These are phyloP conservation scores for Alfaro cultratus DNA, from an alignment of 2,797 vertebrate species.

Conservation along the genomic window DNA sequence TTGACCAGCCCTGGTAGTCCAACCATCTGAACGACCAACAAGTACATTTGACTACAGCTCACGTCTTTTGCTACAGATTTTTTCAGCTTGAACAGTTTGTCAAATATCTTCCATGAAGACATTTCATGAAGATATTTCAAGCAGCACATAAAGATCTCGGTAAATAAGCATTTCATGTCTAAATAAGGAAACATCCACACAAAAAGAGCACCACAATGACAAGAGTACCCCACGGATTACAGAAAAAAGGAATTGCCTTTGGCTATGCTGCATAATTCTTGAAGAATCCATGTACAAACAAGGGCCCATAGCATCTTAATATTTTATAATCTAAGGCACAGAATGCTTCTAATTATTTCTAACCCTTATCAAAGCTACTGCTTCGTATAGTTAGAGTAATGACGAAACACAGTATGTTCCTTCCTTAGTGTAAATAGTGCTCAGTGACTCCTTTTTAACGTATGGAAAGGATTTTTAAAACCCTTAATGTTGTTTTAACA, in stretches of 20 bases:
- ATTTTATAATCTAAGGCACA: slow-evolving; percentile 52
- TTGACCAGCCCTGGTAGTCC: not conserved
- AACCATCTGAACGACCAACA: not conserved
- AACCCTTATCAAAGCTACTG: slow-evolving; percentile 26
- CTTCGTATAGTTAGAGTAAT: slow-evolving; percentile 40
- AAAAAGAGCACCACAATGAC: slow-evolving; percentile 18
- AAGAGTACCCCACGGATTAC: slow-evolving; percentile 19
- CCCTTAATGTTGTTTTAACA: slow-evolving; percentile 53
- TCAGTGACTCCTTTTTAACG: slow-evolving; percentile 56
- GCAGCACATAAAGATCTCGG: slow-evolving; percentile 22
- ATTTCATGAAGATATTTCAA: slow-evolving; percentile 3
- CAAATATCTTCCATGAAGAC: not conserved
- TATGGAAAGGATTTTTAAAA: slow-evolving; percentile 63
- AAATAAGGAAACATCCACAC: slow-evolving; percentile 19
- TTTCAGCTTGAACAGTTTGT: not conserved
- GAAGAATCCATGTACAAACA: slow-evolving; percentile 20
- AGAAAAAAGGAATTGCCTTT: slow-evolving; percentile 23
- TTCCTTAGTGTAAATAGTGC: slow-evolving; percentile 44
- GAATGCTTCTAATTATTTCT: slow-evolving; percentile 43
- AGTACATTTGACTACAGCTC: not conserved
- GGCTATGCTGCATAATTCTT: slow-evolving; percentile 22
- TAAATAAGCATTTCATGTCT: slow-evolving; percentile 7
- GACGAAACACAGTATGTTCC: not conserved
- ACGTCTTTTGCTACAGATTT: not conserved
- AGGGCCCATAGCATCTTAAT: slow-evolving; percentile 57